Base-by-base conservation (phyloP, 1,140 invertebrate genomes). In the Drosophila fuyamai region DNA sequence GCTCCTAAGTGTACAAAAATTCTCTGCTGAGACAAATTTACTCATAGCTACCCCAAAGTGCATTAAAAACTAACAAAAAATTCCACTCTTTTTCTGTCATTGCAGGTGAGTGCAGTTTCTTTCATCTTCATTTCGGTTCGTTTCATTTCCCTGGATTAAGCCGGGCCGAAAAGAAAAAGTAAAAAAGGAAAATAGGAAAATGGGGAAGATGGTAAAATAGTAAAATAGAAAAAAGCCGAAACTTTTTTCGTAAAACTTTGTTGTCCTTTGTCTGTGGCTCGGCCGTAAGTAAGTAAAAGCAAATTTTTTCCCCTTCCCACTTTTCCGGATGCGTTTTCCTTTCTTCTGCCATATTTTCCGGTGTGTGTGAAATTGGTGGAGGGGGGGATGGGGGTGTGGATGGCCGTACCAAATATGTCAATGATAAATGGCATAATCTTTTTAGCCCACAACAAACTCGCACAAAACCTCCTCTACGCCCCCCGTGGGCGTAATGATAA, bases 371-470 rank as follows among this genome's bases (percentile, higher is more conserved):
- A 27, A 14, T 13, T 16, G n/a, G 12, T 23, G 29, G 2, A 13
- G 41, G 12, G 59, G 9, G 32, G 10, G 48, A 10, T 14, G 14
- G 5, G 4, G 10, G 0, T 4, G 10, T 12, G 18, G 44, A 1
- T 7, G 43, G 32, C 54, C 55, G 32, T 50, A 47, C 56, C 48
- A 73, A 77, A 81, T 85, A 84, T 84, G 76, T 76, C 81, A 84
- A 84, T 84, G 81, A 85, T 84, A 84, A 84, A 84, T 84, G 76
- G 72, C 62, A 84, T 72, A 70, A 84, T 80, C 72, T 72, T 50
- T 55, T 53, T 79, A 71, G 68, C 68, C 68, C 66, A 71, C 65
- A 68, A 68, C 65, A 67, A 65, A 65, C 65, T 63, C 46, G 51
- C 66, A 38, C 44, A 18, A 40, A 23, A 16, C 29, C 44, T 12